Conservation (phyloP, 2,113 vertebrate species). For the Gallinago undulata region DNA sequence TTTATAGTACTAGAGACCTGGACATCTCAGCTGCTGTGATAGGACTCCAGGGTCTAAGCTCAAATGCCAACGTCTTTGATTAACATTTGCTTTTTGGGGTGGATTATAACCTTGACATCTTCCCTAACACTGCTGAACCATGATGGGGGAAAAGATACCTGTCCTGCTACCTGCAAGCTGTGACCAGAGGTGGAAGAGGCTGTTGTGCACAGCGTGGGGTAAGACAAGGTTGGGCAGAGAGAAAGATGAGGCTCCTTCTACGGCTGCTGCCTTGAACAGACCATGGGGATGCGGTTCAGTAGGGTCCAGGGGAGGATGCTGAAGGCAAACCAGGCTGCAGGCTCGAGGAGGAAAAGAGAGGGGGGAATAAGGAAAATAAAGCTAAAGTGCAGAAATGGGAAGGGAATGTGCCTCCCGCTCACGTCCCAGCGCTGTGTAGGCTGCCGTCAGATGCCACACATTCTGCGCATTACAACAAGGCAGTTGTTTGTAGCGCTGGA, state of each 20-base stretch:
- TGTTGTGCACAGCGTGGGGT: rapidly evolving
- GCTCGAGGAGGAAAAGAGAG: neutral
- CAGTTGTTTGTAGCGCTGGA: slow-evolving; percentile 27
- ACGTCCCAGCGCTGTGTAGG: neutral
- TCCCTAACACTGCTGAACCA: rapidly evolving
- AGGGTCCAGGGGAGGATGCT: neutral
- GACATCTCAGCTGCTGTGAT: neutral
- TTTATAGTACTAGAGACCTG: neutral
- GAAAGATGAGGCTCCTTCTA: neutral
- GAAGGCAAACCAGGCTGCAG: neutral
- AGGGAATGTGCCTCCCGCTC: slow-evolving; percentile 10
- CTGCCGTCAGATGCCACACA: slow-evolving; percentile 5
- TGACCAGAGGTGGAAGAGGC: neutral
- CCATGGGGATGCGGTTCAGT: rapidly evolving
- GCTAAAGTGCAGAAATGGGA: neutral
- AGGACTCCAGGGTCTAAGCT: neutral
- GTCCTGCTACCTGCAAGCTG: neutral
- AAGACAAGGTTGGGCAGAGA: neutral
- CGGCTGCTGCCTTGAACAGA: rapidly evolving
- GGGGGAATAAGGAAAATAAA: neutral
- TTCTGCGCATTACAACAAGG: slow-evolving; percentile 40
- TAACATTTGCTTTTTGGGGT: neutral
- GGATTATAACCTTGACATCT: neutral
- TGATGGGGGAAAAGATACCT: neutral
- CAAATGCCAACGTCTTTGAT: neutral